Percentiles rank a stretch among this genome's conserved stretches.
phyloP scores from a whole-genome alignment of 2,888 invertebrate genomes.

The Ophion obscuratus region DNA sequence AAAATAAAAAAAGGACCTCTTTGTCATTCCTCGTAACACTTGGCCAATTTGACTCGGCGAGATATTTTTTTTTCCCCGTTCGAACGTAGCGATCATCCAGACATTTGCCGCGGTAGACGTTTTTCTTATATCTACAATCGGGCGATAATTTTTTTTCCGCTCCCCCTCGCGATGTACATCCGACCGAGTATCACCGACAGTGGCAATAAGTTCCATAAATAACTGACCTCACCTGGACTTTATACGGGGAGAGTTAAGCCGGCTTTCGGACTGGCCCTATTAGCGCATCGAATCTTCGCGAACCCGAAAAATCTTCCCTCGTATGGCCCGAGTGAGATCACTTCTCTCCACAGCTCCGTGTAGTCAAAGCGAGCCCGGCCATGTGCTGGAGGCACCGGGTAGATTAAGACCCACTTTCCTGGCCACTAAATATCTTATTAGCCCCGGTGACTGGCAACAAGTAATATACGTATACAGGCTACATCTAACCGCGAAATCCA shows the following conservation, averaged over 20 bases:
- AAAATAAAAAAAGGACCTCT: slow-evolving; percentile 17
- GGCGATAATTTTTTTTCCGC: slow-evolving; percentile 1
- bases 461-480: slow-evolving; percentile 13
- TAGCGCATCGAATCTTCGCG: slow-evolving; percentile 69
- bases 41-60: slow-evolving; percentile 11
- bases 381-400: slow-evolving; percentile 55
- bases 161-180: slow-evolving; percentile 13
- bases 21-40: slow-evolving; percentile 2
- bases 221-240: slow-evolving; percentile 70
- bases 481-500: slow-evolving; percentile 1
- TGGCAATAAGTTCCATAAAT: slow-evolving; percentile 78
- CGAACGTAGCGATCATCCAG: not conserved
- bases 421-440: slow-evolving; percentile 78
- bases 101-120: not conserved
- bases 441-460: slow-evolving; percentile 62
- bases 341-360: slow-evolving; percentile 22
- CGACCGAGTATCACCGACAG: slow-evolving; percentile 66
- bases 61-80: not conserved
- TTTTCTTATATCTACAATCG: not conserved
- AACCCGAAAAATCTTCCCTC: slow-evolving; percentile 37
- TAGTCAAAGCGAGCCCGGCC: slow-evolving; percentile 47
- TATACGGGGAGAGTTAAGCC: slow-evolving; percentile 77
- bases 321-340: slow-evolving; percentile 38
- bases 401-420: slow-evolving; percentile 75
- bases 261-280: slow-evolving; percentile 78